Conservation (phyloP, 2,113 vertebrate species). For the Albula glossodonta region DNA sequence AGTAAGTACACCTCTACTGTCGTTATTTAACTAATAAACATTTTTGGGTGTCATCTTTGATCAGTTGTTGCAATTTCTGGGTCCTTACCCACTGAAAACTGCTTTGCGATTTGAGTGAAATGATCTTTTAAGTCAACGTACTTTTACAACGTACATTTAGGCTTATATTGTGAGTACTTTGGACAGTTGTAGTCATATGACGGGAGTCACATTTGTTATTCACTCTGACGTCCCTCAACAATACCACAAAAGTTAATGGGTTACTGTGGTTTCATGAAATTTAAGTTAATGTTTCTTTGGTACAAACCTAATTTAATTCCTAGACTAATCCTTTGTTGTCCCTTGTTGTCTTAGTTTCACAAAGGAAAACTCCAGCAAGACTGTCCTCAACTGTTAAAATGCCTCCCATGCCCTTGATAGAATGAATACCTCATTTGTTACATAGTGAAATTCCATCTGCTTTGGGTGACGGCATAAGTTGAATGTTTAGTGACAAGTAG, state of each 20-base stretch:
- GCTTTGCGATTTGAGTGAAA: background rate
- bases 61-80: background rate
- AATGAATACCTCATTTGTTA: no score
- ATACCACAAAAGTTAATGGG: background rate
- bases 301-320: background rate
- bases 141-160: background rate
- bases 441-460: no score
- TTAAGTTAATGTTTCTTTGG: no score
- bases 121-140: background rate
- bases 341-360: background rate
- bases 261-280: background rate
- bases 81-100: background rate
- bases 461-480: no score
- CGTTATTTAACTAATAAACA: no score
- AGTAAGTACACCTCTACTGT: background rate
- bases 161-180: background rate
- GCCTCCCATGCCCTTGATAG: no score
- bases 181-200: background rate
- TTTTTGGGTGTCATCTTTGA: background rate
- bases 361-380: no score
- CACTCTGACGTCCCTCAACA: background rate
- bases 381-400: no score
- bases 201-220: background rate
- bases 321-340: background rate
- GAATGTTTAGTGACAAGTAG: no score